Percentiles rank a stretch among this genome's conserved stretches.
Evolutionary conservation across 37 sponge, comb jelly and placozoan genomes (phyloP).

Genomic region (Chondrosia reniformis): DNA sequence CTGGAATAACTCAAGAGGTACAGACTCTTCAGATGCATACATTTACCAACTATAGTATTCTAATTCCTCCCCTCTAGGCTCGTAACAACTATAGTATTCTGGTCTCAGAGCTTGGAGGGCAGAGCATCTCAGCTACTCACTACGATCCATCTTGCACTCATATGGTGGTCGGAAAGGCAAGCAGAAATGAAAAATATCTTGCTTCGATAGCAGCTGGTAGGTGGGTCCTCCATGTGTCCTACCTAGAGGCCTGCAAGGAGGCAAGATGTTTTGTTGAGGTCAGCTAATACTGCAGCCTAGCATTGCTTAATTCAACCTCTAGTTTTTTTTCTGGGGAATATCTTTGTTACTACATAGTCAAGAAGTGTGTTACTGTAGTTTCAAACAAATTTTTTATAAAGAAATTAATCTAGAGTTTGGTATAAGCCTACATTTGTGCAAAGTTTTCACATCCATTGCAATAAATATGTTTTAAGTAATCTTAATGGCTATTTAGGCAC

Average conservation of each 20-base stretch:
- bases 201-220: conserved; percentile 84
- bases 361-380: neutral
- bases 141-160: conserved; percentile 72
- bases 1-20: neutral
- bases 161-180: conserved; percentile 65
- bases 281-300: neutral
- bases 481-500: no score
- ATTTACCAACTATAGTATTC: neutral
- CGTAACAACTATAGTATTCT: conserved; percentile 60
- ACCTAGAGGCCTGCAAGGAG: conserved; percentile 65
- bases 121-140: conserved; percentile 43
- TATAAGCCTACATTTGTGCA: no score
- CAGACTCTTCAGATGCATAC: no score
- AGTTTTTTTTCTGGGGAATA: neutral
- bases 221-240: conserved; percentile 83
- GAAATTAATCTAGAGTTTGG: no score
- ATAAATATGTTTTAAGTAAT: no score
- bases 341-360: neutral
- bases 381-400: no score
- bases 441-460: no score
- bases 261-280: conserved; percentile 64
- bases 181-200: conserved; percentile 84
- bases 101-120: conserved; percentile 68
- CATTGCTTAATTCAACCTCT: neutral
- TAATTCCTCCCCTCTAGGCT: neutral